phyloP scores from a whole-genome alignment of 2,888 invertebrate species.

The Chalcis sispes region DNA sequence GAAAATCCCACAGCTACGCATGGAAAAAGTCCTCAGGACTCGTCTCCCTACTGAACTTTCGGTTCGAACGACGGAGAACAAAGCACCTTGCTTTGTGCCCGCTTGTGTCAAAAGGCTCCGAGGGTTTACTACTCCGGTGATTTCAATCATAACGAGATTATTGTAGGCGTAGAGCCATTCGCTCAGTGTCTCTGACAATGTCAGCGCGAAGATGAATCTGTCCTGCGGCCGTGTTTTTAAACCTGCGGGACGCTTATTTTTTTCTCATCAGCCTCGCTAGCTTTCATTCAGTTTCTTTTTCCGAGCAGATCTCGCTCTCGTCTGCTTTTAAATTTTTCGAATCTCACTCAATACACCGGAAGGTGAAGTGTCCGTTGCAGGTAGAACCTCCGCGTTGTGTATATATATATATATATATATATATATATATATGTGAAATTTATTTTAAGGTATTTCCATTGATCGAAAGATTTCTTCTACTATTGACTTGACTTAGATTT shows the following conservation, averaged over 20 bases:
- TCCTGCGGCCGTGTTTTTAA: constrained; percentile 27
- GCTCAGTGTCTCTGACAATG: neutral
- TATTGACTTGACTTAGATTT: constrained; percentile 30
- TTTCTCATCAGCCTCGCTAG: constrained; percentile 39
- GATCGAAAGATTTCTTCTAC: too few species aligned
- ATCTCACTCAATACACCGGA: constrained; percentile 64
- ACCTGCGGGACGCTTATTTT: constrained; percentile 50
- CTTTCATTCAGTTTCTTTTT: constrained; percentile 38
- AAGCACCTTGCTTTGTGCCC: constrained; percentile 73
- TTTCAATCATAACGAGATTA: constrained; percentile 73
- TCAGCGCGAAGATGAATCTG: constrained; percentile 45
- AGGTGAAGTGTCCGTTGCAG: constrained; percentile 57
- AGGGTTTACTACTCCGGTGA: too few species aligned
- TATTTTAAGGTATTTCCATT: too few species aligned
- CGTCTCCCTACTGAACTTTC: too few species aligned
- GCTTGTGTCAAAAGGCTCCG: constrained; percentile 66
- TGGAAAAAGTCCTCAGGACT: constrained; percentile 5
- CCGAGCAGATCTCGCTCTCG: neutral
- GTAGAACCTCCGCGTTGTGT: constrained; percentile 55
- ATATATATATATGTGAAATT: too few species aligned
- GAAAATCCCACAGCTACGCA: constrained; percentile 64
- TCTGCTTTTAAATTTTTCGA: constrained; percentile 20
- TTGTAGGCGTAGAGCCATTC: constrained; percentile 67
- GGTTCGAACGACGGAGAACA: constrained; percentile 58
- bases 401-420: too few species aligned